Conservation (phyloP, 1,140 invertebrate genomes). For the Scylla paramamosain region DNA sequence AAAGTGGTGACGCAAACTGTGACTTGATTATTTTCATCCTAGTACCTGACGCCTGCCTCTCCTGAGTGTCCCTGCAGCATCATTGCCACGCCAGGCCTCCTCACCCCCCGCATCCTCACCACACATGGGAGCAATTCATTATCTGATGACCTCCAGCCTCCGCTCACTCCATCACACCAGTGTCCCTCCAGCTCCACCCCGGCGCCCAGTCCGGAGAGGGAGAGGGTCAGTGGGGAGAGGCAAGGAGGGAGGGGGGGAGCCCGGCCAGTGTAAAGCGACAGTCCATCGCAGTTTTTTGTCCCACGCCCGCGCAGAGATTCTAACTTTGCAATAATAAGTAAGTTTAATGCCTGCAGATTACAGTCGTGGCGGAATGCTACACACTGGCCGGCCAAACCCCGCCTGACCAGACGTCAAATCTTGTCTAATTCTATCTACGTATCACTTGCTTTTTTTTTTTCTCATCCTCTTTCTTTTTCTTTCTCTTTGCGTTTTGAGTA, state of each 20-base stretch:
- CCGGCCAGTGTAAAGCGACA: not conserved
- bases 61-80: not conserved
- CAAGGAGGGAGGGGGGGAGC: not conserved
- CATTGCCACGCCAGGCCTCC: too few species aligned
- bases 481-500: not conserved
- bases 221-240: not conserved
- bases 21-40: not conserved
- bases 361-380: not conserved
- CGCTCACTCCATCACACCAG: not conserved
- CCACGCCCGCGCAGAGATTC: not conserved
- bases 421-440: conserved; percentile 23
- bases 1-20: not conserved
- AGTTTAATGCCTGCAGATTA: conserved; percentile 23
- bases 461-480: not conserved
- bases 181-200: not conserved
- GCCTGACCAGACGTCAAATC: conserved; percentile 1
- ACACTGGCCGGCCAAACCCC: not conserved
- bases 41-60: not conserved
- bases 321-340: conserved; percentile 24
- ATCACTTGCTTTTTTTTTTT: not conserved
- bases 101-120: too few species aligned
- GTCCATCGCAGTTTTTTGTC: not conserved
- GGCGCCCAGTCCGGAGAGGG: not conserved
- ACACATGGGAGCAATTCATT: not conserved
- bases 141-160: not conserved